A percentile compares a stretch with the other conserved stretches of the same genome.
phyloP scores from a whole-genome alignment of 1,140 invertebrate species.

The Alviniconcha marisindica region DNA sequence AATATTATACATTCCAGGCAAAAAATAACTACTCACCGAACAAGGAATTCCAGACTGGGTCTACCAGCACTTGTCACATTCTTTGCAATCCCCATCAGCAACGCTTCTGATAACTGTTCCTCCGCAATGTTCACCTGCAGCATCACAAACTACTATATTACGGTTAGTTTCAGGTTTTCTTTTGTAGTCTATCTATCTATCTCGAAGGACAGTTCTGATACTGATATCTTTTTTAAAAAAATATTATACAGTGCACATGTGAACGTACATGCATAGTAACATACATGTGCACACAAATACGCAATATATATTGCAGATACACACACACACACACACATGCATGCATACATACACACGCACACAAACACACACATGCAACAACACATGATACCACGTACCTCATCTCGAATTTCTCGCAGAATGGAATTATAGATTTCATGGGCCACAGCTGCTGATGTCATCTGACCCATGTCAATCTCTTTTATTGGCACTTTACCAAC shows the following conservation, averaged over 20 bases:
- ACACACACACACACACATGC: neutral
- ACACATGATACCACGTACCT: constrained; percentile 42
- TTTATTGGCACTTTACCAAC: constrained; percentile 57
- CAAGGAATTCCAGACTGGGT: constrained; percentile 18
- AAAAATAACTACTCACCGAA: neutral
- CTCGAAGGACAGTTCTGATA: no score
- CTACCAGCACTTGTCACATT: constrained; percentile 4
- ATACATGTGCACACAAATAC: no score
- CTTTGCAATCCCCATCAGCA: neutral
- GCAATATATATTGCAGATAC: no score
- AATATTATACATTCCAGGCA: no score
- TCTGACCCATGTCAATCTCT: constrained; percentile 57
- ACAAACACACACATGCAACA: neutral
- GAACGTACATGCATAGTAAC: no score
- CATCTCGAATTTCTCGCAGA: constrained; percentile 73
- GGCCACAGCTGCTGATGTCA: constrained; percentile 59
- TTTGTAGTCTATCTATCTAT: no score
- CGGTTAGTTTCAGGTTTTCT: no score
- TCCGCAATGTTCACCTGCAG: constrained; percentile 11
- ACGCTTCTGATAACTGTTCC: neutral
- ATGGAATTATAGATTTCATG: constrained; percentile 75
- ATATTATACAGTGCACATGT: no score
- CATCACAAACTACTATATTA: neutral
- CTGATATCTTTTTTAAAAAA: no score
- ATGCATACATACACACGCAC: neutral